Conservation (phyloP, 2,797 vertebrate genomes). For the Onychomys leucogaster region DNA sequence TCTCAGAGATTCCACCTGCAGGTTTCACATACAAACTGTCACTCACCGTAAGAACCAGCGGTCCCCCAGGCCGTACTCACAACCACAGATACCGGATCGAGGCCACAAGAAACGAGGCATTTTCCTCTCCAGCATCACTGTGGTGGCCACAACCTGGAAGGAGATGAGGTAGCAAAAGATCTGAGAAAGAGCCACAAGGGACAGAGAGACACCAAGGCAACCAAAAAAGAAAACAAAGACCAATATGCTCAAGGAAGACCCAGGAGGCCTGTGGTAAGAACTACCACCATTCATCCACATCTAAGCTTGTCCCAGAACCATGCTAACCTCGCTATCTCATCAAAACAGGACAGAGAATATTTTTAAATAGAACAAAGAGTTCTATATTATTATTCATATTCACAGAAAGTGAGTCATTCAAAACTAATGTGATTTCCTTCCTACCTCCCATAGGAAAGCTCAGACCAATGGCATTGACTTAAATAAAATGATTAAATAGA, state of each 20-base stretch:
- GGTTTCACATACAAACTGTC: no score
- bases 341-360: not conserved
- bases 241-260: not conserved
- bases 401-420: slow-evolving; percentile 25
- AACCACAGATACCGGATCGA: slow-evolving; percentile 93
- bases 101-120: slow-evolving; percentile 95
- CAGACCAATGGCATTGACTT: slow-evolving; percentile 9
- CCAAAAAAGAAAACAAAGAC: not conserved
- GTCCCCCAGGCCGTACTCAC: slow-evolving; percentile 92
- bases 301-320: not conserved
- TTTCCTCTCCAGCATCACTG: slow-evolving; percentile 95
- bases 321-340: not conserved
- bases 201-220: not conserved
- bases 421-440: slow-evolving; percentile 49
- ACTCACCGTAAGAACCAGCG: slow-evolving; percentile 89
- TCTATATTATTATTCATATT: slow-evolving; percentile 29
- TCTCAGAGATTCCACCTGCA: not conserved
- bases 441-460: not conserved
- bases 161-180: not conserved
- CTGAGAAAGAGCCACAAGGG: not conserved
- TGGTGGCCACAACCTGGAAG: slow-evolving; percentile 95
- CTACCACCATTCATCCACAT: no score
- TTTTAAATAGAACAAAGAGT: slow-evolving; percentile 18
- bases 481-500: slow-evolving; percentile 50
- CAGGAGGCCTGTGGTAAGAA: not conserved